Base-by-base conservation (phyloP, 2,888 invertebrate genomes). In the Allolobophora icterica region DNA sequence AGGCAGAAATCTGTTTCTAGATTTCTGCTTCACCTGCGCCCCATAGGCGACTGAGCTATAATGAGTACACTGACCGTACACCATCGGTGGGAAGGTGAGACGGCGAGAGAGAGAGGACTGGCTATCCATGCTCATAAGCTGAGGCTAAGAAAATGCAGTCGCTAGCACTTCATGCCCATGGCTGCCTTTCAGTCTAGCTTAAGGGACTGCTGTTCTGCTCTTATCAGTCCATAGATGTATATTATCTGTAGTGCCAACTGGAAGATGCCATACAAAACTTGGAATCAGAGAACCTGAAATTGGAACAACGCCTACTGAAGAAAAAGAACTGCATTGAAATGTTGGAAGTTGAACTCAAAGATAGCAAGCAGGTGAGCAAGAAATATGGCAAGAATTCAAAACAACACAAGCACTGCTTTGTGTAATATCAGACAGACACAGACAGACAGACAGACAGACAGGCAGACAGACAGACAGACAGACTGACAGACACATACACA, bases 301-400 rank as follows among this genome's bases (percentile, higher is more conserved):
- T 87, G 87, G 87, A 87, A 87, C 13, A 87, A 34, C 87, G 87
- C 11, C 35, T 87, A 35, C 33, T 87, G 87, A 87, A 87, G 34
- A 87, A 87, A 17, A 87, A 38, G 21, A 87, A 87, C 34, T 0
- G 15, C 34, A 87, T 87, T 1, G 87, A 87, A 24, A 34, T 35
- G 35, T 21, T 87, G 35, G 35, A 87, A 34, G 87, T 2, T 24
- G 87, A 87, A 35, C 87, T 87, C 35, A 34, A 33, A 87, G 13
- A 35, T n/a, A n/a, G 6, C 17, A 71, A 71, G 6, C 71, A n/a
- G 71, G 71, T 71, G 30, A 71, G 71, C n/a, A 6, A n/a, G 71
- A 71, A 71, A n/a, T n/a, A 71, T 13, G 17, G 71, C 8, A n/a
- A 0, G 11, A n/a, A n/a, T 71, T 71, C n/a, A 71, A 52, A 24